These are phyloP conservation scores for Lordiphosa andalusiaca DNA, from an alignment of 2,888 invertebrate species.

Conservation along the genomic window DNA sequence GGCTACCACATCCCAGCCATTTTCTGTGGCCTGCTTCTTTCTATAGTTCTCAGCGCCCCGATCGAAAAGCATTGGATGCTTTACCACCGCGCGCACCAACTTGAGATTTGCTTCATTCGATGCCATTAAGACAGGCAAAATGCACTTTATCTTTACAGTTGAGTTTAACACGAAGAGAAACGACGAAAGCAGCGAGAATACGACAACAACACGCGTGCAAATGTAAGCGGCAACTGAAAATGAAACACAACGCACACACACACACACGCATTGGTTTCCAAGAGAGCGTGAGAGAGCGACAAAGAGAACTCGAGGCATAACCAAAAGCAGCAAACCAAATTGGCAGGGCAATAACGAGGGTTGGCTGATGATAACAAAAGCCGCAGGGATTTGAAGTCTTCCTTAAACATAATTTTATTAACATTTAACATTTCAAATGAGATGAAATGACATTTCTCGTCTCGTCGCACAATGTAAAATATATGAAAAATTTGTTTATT, in stretches of 20 bases:
- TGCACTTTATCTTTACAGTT: slow-evolving; percentile 10
- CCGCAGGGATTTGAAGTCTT: too few relatives aligned
- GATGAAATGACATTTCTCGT: too few relatives aligned
- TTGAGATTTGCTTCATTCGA: slow-evolving; percentile 33
- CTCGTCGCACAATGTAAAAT: too few relatives aligned
- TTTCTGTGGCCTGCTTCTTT: slow-evolving; percentile 49
- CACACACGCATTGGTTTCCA: slow-evolving; percentile 1
- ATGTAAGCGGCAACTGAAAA: slow-evolving; percentile 38
- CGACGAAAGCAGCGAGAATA: slow-evolving; percentile 5
- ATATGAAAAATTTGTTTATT: too few relatives aligned
- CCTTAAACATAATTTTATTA: too few relatives aligned
- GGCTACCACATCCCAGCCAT: slow-evolving; percentile 59
- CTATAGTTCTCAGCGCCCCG: slow-evolving; percentile 43
- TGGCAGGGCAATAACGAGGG: slow-evolving; percentile 47
- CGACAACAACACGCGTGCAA: slow-evolving; percentile 43
- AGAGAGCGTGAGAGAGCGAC: slow-evolving; percentile 28
- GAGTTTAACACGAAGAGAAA: background rate
- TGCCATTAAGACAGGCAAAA: slow-evolving; percentile 2
- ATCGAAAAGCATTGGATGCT: slow-evolving; percentile 64
- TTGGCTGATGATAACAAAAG: slow-evolving; percentile 13
- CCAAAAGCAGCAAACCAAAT: slow-evolving; percentile 21
- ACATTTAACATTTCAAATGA: too few relatives aligned
- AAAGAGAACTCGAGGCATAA: background rate
- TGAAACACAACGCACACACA: slow-evolving; percentile 10
- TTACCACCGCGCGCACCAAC: slow-evolving; percentile 59